phyloP scores from a whole-genome alignment of 1,140 invertebrate genomes.

The Dreissena polymorpha region DNA sequence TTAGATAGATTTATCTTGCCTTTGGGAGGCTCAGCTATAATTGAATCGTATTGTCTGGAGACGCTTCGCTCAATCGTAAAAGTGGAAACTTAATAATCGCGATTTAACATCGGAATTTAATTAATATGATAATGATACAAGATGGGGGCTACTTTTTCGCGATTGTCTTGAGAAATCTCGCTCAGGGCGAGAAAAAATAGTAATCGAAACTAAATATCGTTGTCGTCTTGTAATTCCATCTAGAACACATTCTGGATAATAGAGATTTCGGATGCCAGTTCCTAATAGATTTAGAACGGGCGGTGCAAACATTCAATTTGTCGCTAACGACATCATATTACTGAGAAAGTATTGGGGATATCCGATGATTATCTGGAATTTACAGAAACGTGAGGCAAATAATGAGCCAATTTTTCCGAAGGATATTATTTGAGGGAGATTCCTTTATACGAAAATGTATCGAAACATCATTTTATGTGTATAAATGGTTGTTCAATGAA shows the following conservation, averaged over 20 bases:
- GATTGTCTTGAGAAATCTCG: constrained; percentile 34
- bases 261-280: constrained; percentile 39
- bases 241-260: constrained; percentile 31
- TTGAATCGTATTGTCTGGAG: background rate
- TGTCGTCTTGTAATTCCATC: background rate
- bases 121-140: constrained; percentile 57
- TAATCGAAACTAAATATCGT: constrained; percentile 48
- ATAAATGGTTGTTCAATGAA: no score
- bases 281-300: constrained; percentile 44
- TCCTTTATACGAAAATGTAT: no score
- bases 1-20: no score
- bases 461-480: no score
- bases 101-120: constrained; percentile 52
- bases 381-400: no score
- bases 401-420: no score
- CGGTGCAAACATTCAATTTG: constrained; percentile 55
- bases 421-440: no score
- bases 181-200: constrained; percentile 1
- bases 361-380: constrained; percentile 20
- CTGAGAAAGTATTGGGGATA: constrained; percentile 19
- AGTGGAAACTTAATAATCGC: constrained; percentile 54
- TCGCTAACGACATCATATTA: constrained; percentile 40
- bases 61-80: constrained; percentile 25
- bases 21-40: no score
- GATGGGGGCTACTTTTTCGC: constrained; percentile 46